Evolutionary conservation across 37 sponge, comb jelly and placozoan genomes (phyloP).

Genomic region (Cliona cf. orientalis): DNA sequence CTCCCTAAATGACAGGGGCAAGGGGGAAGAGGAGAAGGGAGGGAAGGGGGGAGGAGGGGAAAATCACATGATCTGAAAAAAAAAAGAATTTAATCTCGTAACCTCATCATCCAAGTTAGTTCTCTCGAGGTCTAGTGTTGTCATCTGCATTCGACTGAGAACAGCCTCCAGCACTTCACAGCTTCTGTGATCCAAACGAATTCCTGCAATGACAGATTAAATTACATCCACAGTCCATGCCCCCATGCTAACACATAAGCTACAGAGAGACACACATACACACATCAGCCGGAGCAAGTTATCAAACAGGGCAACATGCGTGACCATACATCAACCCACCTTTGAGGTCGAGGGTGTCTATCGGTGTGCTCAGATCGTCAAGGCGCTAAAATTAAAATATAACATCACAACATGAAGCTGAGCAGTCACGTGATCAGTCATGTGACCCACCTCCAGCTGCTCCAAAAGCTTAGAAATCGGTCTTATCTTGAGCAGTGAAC

Average conservation of each 20-base stretch:
- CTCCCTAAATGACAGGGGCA: constrained; percentile 62
- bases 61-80: neutral
- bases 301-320: too few relatives aligned
- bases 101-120: constrained; percentile 86
- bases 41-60: neutral
- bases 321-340: too few relatives aligned
- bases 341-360: constrained; percentile 82
- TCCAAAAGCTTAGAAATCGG: constrained; percentile 78
- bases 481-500: constrained; percentile 28
- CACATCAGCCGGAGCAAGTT: too few relatives aligned
- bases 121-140: constrained; percentile 75
- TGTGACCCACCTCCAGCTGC: constrained; percentile 79
- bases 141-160: constrained; percentile 75
- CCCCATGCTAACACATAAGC: too few relatives aligned
- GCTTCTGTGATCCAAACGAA: constrained; percentile 69
- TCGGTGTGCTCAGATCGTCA: constrained; percentile 70
- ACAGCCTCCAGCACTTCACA: constrained; percentile 87
- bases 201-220: constrained; percentile 37
- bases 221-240: too few relatives aligned
- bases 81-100: neutral
- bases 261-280: too few relatives aligned
- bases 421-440: neutral
- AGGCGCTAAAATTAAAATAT: constrained; percentile 47
- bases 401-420: neutral
- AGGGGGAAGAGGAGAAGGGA: neutral